phyloP scores from a whole-genome alignment of 2,888 invertebrate species.

The Ochropleura leucogaster region DNA sequence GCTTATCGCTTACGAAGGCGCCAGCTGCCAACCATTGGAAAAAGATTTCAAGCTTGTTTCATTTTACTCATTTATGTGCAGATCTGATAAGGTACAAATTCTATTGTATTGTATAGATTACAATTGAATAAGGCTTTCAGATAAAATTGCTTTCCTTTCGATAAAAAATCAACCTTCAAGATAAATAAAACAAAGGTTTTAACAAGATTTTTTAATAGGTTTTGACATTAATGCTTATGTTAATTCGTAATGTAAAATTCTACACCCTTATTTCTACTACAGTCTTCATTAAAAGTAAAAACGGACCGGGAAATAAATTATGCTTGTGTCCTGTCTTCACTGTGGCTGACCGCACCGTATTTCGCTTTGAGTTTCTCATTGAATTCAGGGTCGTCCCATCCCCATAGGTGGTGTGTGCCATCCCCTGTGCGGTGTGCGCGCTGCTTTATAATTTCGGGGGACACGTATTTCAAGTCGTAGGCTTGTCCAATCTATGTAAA shows the following conservation, averaged over 20 bases:
- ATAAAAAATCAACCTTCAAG: not conserved
- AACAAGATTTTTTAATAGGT: not conserved
- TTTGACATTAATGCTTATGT: conserved; percentile 2
- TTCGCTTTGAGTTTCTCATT: conserved; percentile 84
- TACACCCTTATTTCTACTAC: conserved; percentile 39
- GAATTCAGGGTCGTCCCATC: conserved; percentile 93
- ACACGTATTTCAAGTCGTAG: conserved; percentile 94
- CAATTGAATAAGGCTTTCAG: not conserved
- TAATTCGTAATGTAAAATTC: conserved; percentile 15
- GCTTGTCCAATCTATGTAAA: conserved; percentile 92
- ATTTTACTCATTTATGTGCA: conserved; percentile 60
- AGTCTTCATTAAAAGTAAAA: conserved; percentile 58
- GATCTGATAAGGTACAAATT: conserved; percentile 39
- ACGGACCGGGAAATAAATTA: conserved; percentile 57
- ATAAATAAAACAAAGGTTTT: not conserved
- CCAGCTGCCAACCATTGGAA: conserved; percentile 79
- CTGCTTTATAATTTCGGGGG: conserved; percentile 91
- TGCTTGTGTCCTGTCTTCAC: conserved; percentile 72
- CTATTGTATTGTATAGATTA: conserved; percentile 25
- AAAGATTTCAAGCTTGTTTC: conserved; percentile 78
- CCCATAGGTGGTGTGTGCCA: conserved; percentile 93
- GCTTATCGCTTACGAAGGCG: conserved; percentile 81
- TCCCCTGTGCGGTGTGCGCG: conserved; percentile 92
- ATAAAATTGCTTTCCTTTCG: not conserved
- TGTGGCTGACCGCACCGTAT: conserved; percentile 76